Evolutionary conservation across 2,797 vertebrate species (phyloP).

Genomic region (Coranthus polyacanthus): DNA sequence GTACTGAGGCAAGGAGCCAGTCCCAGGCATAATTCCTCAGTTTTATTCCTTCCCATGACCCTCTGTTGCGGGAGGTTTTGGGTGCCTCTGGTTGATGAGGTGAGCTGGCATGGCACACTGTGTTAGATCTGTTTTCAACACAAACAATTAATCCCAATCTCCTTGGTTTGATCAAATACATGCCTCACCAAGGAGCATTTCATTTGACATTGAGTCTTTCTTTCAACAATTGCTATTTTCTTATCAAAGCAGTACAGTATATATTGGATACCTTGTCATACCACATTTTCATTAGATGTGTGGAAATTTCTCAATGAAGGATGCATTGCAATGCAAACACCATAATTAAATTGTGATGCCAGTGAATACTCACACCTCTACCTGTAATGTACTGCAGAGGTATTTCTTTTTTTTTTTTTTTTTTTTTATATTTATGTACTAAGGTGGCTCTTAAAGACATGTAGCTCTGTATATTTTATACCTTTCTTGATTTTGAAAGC

Average conservation of each 20-base stretch:
- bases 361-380: no score
- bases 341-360: no score
- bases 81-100: conserved; percentile 60
- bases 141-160: conserved; percentile 71
- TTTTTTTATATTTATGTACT: no score
- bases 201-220: conserved; percentile 29
- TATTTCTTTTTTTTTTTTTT: no score
- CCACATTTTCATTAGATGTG: no score
- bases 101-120: conserved; percentile 58
- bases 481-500: no score
- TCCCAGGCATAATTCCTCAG: conserved; percentile 75
- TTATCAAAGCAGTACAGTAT: conserved; percentile 1
- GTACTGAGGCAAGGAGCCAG: conserved; percentile 69
- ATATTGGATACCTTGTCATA: neutral
- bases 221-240: conserved; percentile 12
- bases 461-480: no score
- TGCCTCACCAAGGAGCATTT: conserved; percentile 43
- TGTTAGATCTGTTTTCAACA: conserved; percentile 62
- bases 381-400: no score
- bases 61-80: conserved; percentile 55
- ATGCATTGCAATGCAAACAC: no score
- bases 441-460: no score
- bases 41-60: conserved; percentile 80
- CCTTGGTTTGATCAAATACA: conserved; percentile 55
- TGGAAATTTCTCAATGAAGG: no score